Evolutionary conservation across 2,888 invertebrate genomes (phyloP).

Genomic region (Mongoloraphidia duomilia): DNA sequence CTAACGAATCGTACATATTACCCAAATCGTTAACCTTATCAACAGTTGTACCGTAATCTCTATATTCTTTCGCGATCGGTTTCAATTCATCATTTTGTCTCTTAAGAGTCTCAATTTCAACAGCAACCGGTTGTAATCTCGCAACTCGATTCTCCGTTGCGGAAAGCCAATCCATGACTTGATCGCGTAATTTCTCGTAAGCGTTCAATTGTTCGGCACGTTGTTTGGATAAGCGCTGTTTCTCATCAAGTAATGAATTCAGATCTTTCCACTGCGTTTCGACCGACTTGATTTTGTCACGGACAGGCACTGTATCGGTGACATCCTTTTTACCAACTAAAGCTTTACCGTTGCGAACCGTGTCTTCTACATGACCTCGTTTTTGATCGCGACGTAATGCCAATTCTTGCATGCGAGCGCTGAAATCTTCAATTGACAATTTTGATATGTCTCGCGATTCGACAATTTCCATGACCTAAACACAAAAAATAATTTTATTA

Average conservation of each 20-base stretch:
- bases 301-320: slow-evolving; percentile 67
- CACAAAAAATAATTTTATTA: slow-evolving; percentile 5
- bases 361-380: slow-evolving; percentile 57
- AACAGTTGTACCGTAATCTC: slow-evolving; percentile 70
- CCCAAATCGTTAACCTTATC: slow-evolving; percentile 88
- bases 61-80: slow-evolving; percentile 77
- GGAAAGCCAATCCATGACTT: slow-evolving; percentile 74
- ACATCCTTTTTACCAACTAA: slow-evolving; percentile 74
- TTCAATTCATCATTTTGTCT: slow-evolving; percentile 71
- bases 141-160: slow-evolving; percentile 64
- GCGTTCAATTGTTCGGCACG: slow-evolving; percentile 74
- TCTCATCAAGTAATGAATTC: slow-evolving; percentile 67
- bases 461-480: slow-evolving; percentile 54
- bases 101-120: slow-evolving; percentile 73
- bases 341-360: slow-evolving; percentile 66
- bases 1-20: slow-evolving; percentile 66
- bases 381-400: slow-evolving; percentile 31
- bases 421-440: slow-evolving; percentile 47
- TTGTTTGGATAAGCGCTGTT: slow-evolving; percentile 66
- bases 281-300: slow-evolving; percentile 72
- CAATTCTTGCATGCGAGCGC: slow-evolving; percentile 38
- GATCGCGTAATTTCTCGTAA: slow-evolving; percentile 70
- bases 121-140: slow-evolving; percentile 68
- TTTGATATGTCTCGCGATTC: slow-evolving; percentile 58
- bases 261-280: slow-evolving; percentile 86